These are phyloP conservation scores for Pyrrhosoma nymphula DNA, from an alignment of 2,888 invertebrate species.

Conservation along the genomic window DNA sequence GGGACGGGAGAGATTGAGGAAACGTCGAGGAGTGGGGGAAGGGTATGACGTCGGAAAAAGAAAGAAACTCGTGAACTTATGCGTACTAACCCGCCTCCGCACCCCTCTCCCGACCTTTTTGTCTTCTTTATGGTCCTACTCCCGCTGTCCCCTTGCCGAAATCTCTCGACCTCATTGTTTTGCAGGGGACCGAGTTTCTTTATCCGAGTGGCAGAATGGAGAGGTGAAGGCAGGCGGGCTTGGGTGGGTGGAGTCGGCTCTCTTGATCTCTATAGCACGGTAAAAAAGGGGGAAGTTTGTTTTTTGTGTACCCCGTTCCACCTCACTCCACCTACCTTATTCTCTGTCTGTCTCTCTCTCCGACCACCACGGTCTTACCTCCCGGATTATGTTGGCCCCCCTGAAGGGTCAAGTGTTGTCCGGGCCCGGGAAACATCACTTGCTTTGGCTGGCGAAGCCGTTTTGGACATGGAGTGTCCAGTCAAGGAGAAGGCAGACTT, in stretches of 20 bases:
- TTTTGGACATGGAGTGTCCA: not conserved
- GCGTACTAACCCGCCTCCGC: not conserved
- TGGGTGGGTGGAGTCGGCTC: not conserved
- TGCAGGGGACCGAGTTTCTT: not conserved
- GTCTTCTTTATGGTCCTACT: constrained; percentile 18
- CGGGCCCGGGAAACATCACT: not conserved
- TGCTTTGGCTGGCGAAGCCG: not conserved
- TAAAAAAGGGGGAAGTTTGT: not conserved
- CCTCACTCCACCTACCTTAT: not conserved
- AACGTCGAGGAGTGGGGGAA: not conserved
- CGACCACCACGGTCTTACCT: not conserved
- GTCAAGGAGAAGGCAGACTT: not conserved
- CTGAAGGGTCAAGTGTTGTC: not conserved
- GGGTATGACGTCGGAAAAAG: not conserved
- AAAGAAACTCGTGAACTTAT: constrained; percentile 30
- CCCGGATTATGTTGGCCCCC: not conserved
- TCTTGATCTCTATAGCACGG: not conserved
- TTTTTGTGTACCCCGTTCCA: not conserved
- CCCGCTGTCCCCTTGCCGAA: not conserved
- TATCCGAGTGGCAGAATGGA: not conserved
- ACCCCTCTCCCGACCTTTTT: not conserved
- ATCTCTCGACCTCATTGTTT: constrained; percentile 47
- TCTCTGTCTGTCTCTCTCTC: not conserved
- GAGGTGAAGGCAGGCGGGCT: not conserved
- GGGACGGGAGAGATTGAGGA: not conserved